Evolutionary conservation across 2,797 vertebrate species (phyloP), one percentile per base, ranked within the genome.

Genomic region (Clarias laeviceps): DNA sequence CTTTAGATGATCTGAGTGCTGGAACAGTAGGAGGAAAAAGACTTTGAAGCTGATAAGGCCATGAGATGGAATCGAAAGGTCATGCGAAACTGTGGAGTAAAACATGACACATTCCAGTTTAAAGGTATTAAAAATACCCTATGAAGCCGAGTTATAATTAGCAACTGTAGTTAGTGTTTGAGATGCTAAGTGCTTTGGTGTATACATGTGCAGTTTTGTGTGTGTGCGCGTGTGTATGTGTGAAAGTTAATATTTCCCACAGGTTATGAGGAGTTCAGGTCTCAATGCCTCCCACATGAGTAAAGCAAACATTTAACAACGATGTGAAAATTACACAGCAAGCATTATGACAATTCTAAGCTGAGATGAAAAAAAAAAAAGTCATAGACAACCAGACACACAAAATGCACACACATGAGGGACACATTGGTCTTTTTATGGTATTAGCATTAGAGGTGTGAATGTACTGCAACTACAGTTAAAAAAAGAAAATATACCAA

Each of bases 41-140:
- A 59, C 40, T 54, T n/a, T 80, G 80, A 82, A 66, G 45, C 32
- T 82, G 85, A 86, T 66, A 86, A 86, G 70, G 85, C 24, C 77
- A 76, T 20, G 74, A 69, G 73, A 69, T 40, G 11, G 32, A 3
- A 54, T 34, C 14, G 72, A 85, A 85, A 72, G 34, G 61, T 76
- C 84, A 72, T 1, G 20, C 32, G 54, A n/a, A 34, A 57, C n/a
- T 54, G 9, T 50, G 37, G 24, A 18, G 18, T 27, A 18, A n/a
- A 15, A 24, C 57, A 65, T 15, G 45, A 45, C 61, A 50, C 78
- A 54, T 74, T 50, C 32, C 24, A 78, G 66, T 82, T 65, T 66
- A 74, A 40, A 50, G 24, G 62, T 17, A 34, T 5, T 5, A 64
- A 74, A 62, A 62, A 79, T 59, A 83, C 5, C 4, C 14, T 24